These are phyloP conservation scores for Coptodon rendalli DNA, from an alignment of 2,113 vertebrate genomes.

Conservation along the genomic window DNA sequence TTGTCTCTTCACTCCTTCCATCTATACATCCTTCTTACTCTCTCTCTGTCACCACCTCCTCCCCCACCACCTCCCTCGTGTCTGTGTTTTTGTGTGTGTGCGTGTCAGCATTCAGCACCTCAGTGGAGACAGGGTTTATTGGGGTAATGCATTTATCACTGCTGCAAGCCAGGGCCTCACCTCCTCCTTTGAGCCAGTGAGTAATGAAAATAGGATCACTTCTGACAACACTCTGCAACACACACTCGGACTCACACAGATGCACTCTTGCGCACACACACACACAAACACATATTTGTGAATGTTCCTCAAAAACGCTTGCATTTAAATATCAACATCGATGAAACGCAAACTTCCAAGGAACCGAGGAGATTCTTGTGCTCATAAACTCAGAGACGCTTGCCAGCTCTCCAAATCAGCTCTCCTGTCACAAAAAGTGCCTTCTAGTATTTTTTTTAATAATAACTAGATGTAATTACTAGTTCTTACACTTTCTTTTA, in stretches of 20 bases:
- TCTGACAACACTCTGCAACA: constrained; percentile 67
- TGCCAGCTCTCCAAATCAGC: neutral
- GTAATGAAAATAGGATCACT: constrained; percentile 77
- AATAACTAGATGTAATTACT: neutral
- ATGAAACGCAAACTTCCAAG: neutral
- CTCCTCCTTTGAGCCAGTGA: constrained; percentile 72
- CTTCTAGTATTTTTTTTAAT: neutral
- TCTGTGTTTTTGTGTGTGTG: constrained; percentile 8
- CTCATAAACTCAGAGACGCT: neutral
- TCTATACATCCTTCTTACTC: constrained; percentile 30
- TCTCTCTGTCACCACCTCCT: constrained; percentile 26
- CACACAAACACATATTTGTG: neutral
- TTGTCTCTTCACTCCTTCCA: constrained; percentile 61
- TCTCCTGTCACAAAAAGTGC: neutral
- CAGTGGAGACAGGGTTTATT: constrained; percentile 65
- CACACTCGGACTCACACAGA: constrained; percentile 26
- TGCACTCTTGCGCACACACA: neutral
- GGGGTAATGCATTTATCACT: constrained; percentile 74
- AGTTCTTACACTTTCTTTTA: neutral
- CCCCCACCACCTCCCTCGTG: neutral
- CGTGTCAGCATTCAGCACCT: constrained; percentile 64
- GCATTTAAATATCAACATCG: constrained; percentile 1
- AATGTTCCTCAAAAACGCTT: constrained; percentile 7
- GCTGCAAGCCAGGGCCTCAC: constrained; percentile 62
- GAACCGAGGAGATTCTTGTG: neutral